Base-by-base conservation (phyloP, 2,888 invertebrate genomes). In the Aplocera efformata region DNA sequence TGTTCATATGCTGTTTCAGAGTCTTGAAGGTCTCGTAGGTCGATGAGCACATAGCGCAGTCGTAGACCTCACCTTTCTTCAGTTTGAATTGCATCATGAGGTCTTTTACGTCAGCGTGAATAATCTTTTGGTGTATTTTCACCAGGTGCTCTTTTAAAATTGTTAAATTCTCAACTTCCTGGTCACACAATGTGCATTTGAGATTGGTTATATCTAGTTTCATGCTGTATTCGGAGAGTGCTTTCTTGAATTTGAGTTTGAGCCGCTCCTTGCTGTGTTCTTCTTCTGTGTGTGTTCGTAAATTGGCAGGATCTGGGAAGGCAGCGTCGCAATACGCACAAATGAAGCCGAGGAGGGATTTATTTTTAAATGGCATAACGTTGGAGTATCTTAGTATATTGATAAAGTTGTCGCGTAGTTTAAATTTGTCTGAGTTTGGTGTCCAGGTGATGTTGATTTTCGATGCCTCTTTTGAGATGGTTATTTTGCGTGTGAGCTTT, bases 1-100 rank as follows among this genome's bases (percentile, higher is more conserved):
- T 65, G 6, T 86, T 85, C 85, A 86, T 85, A 26, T 86, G 85
- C 17, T 83, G 84, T 51, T 80, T 80, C 0, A 86, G 10, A 81
- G 80, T 84, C 32, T 84, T 83, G 34, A 84, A 86, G 0, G 84
- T 85, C 29, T 85, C 85, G 31, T 84, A 85, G 0, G 75, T 80
- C 0, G 77, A 69, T 0, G 77, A 40, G 23, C 85, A 86, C 66
- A 82, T 63, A 0, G 70, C 73, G 42, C 85, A 86, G 6, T 82
- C 75, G 10, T 75, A 80, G 0, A 72, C 56, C 0, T 81, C 80
- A 0, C 80, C 83, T 27, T 76, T 74, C n/a, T 68, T 76, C 26
- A 88, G 29, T 9, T 78, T 84, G 24, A 81, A 88, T 28, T 81
- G 81, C 10, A 78, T 41, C 6, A 86, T 59, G 13, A 80, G 76